phyloP scores from a whole-genome alignment of 2,888 invertebrate species.

The Terebella lapidaria region DNA sequence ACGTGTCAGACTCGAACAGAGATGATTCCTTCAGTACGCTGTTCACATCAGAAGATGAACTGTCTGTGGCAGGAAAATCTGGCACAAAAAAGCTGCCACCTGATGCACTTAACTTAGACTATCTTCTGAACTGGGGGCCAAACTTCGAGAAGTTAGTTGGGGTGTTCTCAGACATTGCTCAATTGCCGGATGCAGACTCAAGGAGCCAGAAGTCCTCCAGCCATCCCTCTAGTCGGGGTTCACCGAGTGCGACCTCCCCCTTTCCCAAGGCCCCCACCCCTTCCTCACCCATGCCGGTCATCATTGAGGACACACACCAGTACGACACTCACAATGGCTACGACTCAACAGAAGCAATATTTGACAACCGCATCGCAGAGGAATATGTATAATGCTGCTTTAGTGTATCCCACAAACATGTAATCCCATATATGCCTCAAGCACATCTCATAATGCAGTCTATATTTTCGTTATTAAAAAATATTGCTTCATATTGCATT shows the following conservation, averaged over 20 bases:
- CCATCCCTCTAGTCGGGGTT: not conserved
- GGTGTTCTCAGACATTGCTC: constrained; percentile 93
- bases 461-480: too few species aligned
- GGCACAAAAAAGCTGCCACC: constrained; percentile 39
- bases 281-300: not conserved
- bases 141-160: constrained; percentile 93
- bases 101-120: constrained; percentile 86
- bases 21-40: constrained; percentile 78
- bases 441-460: too few species aligned
- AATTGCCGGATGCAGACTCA: constrained; percentile 68
- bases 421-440: not conserved
- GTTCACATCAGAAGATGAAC: constrained; percentile 87
- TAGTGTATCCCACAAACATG: too few species aligned
- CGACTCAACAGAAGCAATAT: too few species aligned
- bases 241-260: not conserved
- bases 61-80: not conserved
- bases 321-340: not conserved
- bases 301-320: not conserved
- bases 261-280: not conserved
- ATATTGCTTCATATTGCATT: too few species aligned
- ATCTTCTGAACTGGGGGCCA: constrained; percentile 90
- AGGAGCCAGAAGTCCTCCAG: not conserved
- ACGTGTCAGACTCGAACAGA: not conserved
- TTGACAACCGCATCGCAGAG: not conserved
- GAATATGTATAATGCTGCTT: not conserved